phyloP scores from a whole-genome alignment of 2,888 invertebrate species.

The Dexiosoma caninum region DNA sequence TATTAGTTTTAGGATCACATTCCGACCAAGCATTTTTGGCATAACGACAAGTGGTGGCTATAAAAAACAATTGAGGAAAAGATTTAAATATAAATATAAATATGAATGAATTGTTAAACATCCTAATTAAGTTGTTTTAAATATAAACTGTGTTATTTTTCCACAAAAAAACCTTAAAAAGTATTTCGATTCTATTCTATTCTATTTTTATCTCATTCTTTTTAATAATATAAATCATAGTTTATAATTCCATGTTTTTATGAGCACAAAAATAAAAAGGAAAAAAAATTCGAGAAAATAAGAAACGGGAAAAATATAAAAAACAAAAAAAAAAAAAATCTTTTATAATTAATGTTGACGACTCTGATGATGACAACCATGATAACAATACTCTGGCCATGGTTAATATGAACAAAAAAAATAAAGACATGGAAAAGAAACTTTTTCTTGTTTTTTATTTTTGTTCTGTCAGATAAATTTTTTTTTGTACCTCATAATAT shows the following conservation, averaged over 20 bases:
- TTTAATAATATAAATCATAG: slow-evolving; percentile 36
- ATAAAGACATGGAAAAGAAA: background rate
- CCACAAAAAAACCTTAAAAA: background rate
- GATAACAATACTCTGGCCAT: slow-evolving; percentile 50
- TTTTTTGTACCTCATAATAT: slow-evolving; percentile 42
- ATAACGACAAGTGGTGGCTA: slow-evolving; percentile 86
- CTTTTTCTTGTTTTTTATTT: background rate
- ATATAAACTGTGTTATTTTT: background rate
- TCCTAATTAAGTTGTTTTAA: slow-evolving; percentile 32
- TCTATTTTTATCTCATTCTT: slow-evolving; percentile 5
- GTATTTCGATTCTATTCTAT: background rate
- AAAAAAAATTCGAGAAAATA: background rate
- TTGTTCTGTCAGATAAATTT: background rate
- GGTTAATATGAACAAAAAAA: slow-evolving; percentile 21
- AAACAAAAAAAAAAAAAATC: slow-evolving; percentile 21
- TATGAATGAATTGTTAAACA: background rate
- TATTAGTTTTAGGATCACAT: slow-evolving; percentile 90
- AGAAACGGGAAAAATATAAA: background rate
- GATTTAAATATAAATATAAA: background rate
- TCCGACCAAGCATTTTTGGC: slow-evolving; percentile 91
- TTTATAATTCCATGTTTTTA: slow-evolving; percentile 20
- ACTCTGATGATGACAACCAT: slow-evolving; percentile 38
- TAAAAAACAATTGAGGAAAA: slow-evolving; percentile 14
- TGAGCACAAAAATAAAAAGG: background rate
- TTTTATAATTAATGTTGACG: slow-evolving; percentile 50